These are phyloP conservation scores for Gila robusta DNA, from an alignment of 2,797 vertebrate genomes.

Conservation along the genomic window DNA sequence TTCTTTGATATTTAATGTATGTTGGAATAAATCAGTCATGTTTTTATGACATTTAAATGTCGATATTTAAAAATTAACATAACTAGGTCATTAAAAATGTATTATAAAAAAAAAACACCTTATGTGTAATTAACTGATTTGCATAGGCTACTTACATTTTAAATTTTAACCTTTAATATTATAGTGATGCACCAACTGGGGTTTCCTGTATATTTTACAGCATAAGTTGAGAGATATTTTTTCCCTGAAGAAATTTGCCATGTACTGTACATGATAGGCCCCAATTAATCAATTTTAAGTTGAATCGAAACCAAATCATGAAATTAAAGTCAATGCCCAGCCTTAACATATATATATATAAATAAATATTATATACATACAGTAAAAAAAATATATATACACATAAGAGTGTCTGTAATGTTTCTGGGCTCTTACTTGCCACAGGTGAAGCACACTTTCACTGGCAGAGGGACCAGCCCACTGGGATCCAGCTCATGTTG, in stretches of 20 bases:
- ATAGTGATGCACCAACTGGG: not conserved
- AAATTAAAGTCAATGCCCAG: not conserved
- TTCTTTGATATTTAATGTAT: not conserved
- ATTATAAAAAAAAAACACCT: not conserved
- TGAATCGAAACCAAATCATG: not conserved
- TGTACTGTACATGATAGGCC: not conserved
- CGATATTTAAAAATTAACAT: not conserved
- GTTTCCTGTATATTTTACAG: not conserved
- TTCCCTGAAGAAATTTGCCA: not conserved
- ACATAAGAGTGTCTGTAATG: not conserved
- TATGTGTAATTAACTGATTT: not conserved
- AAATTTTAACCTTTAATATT: not conserved
- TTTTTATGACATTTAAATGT: not conserved
- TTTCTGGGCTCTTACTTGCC: constrained; percentile 82
- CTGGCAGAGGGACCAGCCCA: constrained; percentile 93
- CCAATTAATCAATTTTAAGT: not conserved
- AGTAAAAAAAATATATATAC: no score
- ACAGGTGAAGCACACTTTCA: constrained; percentile 97
- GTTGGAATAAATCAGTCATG: not conserved
- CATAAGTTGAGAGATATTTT: not conserved
- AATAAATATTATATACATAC: no score
- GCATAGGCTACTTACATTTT: no score
- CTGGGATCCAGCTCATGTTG: constrained; percentile 97
- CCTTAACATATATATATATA: not conserved
- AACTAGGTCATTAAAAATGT: not conserved